A percentile compares a stretch with the other conserved stretches of the same genome.
phyloP scores from a whole-genome alignment of 2,888 invertebrate species.

The Julus scanicus region DNA sequence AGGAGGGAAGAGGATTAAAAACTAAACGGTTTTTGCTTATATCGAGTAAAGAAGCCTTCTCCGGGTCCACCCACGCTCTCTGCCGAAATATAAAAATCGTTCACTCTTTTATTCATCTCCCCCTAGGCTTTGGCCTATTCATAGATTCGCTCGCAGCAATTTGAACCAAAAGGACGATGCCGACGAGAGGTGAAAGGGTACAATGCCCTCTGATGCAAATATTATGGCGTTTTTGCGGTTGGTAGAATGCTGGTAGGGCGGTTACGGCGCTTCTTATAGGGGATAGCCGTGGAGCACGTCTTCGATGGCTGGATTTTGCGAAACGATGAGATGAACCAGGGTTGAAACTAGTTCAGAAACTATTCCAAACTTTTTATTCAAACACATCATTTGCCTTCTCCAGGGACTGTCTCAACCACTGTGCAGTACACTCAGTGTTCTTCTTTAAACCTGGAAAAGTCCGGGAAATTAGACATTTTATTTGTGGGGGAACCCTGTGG shows the following conservation, averaged over 20 bases:
- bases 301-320: too few species aligned
- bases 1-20: background rate
- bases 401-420: too few species aligned
- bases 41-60: background rate
- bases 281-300: background rate
- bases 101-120: background rate
- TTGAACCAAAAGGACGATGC: background rate
- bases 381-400: too few species aligned
- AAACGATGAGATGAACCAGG: too few species aligned
- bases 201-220: conserved; percentile 33
- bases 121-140: background rate
- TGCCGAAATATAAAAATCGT: conserved; percentile 4
- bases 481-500: too few species aligned
- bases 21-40: background rate
- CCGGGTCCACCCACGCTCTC: background rate
- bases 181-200: conserved; percentile 27
- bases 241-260: background rate
- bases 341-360: too few species aligned
- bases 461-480: too few species aligned
- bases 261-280: background rate
- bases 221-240: conserved; percentile 17
- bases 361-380: too few species aligned
- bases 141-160: background rate
- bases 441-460: too few species aligned
- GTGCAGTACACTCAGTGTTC: too few species aligned